Base-by-base conservation (phyloP, 2,888 invertebrate genomes). In the Auanema sp. region DNA sequence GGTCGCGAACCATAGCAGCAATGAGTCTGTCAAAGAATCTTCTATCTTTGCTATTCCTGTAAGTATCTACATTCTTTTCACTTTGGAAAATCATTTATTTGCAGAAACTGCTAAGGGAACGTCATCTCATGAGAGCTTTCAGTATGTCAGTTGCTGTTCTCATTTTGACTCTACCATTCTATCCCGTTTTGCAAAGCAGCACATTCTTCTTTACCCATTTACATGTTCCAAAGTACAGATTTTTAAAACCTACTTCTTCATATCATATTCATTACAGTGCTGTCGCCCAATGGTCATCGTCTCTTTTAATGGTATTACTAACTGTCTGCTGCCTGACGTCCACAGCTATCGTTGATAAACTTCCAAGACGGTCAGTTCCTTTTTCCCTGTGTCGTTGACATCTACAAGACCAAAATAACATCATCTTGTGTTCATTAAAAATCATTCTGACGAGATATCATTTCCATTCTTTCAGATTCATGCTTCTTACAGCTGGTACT, bases 151-250 rank as follows among this genome's bases (percentile, higher is more conserved):
- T 81, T 6, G 68, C 73, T n/a, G 71, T 73, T 10, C 69, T 79
- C 8, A 58, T 73, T 41, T 69, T 77, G 1, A 77, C 77, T 21
- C 69, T 81, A 14, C 77, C 80, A 1, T 80, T 80, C 69, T 80
- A 81, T 61, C 80, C 80, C 3, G 71, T 80, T 42, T 72, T 79
- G 12, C 79, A 80, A 55, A 70, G 65, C 56, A 76, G 77, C 42
- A 79, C 80, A 23, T 67, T 72, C 58, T 75, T 80, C 68, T 75
- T 79, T 60, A 65, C 65, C 10, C 59, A 66, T 14, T 60, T 78
- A 60, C 68, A 69, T 10, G 60, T 77, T 14, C 61, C 60, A 18
- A 65, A 63, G 77, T 76, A 51, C 24, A 23, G 25, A 18, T 60
- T 14, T 54, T 16, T 43, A 23, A 47, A 25, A 14, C 8, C 18